These are phyloP conservation scores for Hemicentrotus pulcherrimus DNA, from an alignment of 35 echinoderm and acorn worm species.

Conservation along the genomic window DNA sequence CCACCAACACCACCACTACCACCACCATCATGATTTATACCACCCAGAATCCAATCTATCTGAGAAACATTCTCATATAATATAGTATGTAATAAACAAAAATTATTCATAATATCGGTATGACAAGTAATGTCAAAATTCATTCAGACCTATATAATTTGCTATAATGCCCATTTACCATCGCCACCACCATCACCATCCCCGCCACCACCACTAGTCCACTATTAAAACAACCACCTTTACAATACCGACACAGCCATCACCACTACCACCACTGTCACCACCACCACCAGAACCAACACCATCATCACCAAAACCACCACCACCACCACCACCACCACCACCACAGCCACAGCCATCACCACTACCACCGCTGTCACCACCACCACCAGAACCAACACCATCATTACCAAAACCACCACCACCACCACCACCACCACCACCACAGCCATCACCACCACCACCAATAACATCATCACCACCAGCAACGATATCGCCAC, in stretches of 20 bases:
- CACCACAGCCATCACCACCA: background rate
- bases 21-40: background rate
- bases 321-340: background rate
- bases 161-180: background rate
- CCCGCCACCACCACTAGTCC: background rate
- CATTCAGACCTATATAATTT: too few relatives aligned
- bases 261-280: background rate
- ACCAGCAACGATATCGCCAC: background rate
- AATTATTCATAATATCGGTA: too few relatives aligned
- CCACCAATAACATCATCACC: background rate
- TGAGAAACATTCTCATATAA: too few relatives aligned
- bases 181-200: background rate
- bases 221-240: background rate
- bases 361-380: background rate
- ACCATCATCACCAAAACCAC: background rate
- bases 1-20: background rate
- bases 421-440: background rate
- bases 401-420: background rate
- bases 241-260: background rate
- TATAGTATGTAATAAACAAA: too few relatives aligned
- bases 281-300: background rate
- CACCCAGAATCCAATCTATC: background rate
- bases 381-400: background rate
- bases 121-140: too few relatives aligned
- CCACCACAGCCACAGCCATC: background rate